These are phyloP conservation scores for Sardinella longiceps DNA, from an alignment of 2,797 vertebrate species.

Conservation along the genomic window DNA sequence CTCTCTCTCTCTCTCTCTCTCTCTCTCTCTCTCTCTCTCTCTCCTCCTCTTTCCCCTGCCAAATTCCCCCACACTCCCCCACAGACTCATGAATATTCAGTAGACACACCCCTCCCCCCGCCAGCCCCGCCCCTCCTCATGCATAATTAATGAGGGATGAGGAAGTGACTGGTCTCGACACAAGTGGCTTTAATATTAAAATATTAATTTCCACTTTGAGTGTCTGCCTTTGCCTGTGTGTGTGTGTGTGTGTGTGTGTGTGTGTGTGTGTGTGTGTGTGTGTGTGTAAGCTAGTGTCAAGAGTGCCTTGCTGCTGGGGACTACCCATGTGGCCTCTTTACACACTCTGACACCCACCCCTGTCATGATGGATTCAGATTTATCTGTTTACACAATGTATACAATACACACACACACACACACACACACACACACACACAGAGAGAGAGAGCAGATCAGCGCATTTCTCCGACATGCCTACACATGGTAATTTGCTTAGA, in stretches of 20 bases:
- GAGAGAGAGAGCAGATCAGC: not conserved
- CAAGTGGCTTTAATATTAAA: conserved; percentile 18
- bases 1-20: not conserved
- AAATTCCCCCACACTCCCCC: not conserved
- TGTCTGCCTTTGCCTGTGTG: not conserved
- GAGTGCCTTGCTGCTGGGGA: not conserved
- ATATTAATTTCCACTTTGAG: conserved; percentile 5
- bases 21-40: too few species aligned
- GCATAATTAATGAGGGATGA: conserved; percentile 4
- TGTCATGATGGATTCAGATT: not conserved
- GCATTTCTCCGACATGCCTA: not conserved
- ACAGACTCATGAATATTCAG: conserved; percentile 5
- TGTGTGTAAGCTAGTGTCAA: not conserved
- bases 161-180: conserved; percentile 15
- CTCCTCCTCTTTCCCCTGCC: too few species aligned
- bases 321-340: not conserved
- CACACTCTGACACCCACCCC: not conserved
- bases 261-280: conserved; percentile 13
- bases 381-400: not conserved
- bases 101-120: not conserved
- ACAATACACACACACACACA: not conserved
- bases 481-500: not conserved
- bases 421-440: not conserved
- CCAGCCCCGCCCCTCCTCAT: not conserved
- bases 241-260: not conserved